Conservation (phyloP, 2,797 vertebrate species). For the Agapornis canus region DNA sequence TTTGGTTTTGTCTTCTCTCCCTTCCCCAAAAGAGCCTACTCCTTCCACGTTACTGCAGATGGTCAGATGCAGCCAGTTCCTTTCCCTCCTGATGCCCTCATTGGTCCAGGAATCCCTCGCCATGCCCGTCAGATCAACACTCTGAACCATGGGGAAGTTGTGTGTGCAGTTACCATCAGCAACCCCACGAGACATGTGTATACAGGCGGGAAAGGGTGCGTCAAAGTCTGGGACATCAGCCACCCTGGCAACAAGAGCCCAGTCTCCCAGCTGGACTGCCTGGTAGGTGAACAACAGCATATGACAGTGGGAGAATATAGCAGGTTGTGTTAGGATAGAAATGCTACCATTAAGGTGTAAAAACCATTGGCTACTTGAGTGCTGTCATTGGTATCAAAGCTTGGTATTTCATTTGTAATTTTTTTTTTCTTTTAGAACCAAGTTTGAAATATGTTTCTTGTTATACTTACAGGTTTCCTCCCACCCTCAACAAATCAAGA, state of each 20-base stretch:
- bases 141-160: constrained; percentile 82
- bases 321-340: neutral
- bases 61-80: constrained; percentile 88
- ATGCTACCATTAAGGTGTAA: neutral
- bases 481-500: neutral
- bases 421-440: neutral
- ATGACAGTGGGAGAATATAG: neutral
- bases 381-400: neutral
- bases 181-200: constrained; percentile 86
- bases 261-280: constrained; percentile 85
- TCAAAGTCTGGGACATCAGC: constrained; percentile 88
- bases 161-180: constrained; percentile 86
- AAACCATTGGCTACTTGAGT: neutral
- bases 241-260: constrained; percentile 86
- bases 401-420: neutral
- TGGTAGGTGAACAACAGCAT: constrained; percentile 76
- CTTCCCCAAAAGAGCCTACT: constrained; percentile 78
- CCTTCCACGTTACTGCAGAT: constrained; percentile 85
- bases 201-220: constrained; percentile 85
- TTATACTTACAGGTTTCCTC: rapidly evolving
- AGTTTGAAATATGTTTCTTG: neutral
- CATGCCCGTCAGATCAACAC: constrained; percentile 85
- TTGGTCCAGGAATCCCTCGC: constrained; percentile 82
- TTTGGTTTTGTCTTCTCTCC: neutral
- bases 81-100: constrained; percentile 84